Evolutionary conservation across 23 tunicate genomes (phyloP).

Genomic region (Trididemnum clinides): DNA sequence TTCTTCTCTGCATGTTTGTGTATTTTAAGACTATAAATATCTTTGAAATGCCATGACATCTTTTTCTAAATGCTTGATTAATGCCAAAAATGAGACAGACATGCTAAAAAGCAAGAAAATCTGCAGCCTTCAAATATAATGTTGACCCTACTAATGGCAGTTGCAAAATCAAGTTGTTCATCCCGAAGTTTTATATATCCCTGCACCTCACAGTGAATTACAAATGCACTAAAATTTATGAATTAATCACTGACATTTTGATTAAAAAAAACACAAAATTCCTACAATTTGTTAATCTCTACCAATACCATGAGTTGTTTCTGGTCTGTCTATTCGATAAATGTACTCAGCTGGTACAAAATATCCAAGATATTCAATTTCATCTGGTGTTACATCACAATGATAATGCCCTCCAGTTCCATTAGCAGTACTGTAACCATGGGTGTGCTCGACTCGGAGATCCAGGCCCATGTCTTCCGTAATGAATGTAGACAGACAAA

Average conservation of each 20-base stretch:
- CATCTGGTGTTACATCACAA: constrained; percentile 84
- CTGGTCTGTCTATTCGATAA: constrained; percentile 77
- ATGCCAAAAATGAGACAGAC: too few species aligned
- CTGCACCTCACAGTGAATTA: not conserved
- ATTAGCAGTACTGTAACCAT: constrained; percentile 73
- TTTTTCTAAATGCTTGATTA: too few species aligned
- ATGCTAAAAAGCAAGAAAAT: too few species aligned
- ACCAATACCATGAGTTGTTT: constrained; percentile 69
- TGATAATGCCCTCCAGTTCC: constrained; percentile 91
- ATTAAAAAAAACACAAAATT: too few species aligned
- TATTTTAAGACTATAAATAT: too few species aligned
- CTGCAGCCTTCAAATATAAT: not conserved
- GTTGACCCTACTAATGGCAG: too few species aligned
- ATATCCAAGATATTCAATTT: constrained; percentile 84
- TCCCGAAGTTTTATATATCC: too few species aligned
- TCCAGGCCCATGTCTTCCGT: constrained; percentile 87
- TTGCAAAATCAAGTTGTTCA: too few species aligned
- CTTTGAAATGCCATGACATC: too few species aligned
- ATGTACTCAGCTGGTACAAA: constrained; percentile 67
- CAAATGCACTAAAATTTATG: not conserved
- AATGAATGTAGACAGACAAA: constrained; percentile 80
- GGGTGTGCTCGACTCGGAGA: constrained; percentile 84
- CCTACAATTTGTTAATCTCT: constrained; percentile 49
- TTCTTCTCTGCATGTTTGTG: too few species aligned
- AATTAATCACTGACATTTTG: not conserved